Conservation (phyloP, 2,797 vertebrate species). For the Danio albolineatus region DNA sequence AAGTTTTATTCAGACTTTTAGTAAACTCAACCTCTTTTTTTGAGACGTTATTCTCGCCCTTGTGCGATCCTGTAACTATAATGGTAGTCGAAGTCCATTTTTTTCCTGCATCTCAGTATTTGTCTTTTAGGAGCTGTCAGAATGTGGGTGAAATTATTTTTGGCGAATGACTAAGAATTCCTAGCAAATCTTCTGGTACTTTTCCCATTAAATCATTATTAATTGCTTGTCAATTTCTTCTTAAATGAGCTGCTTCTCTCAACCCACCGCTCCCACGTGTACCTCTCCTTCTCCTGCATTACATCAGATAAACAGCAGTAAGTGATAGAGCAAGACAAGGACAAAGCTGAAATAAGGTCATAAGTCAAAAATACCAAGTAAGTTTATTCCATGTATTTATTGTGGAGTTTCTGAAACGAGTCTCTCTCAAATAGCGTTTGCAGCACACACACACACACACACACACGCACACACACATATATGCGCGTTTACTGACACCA, state of each 20-base stretch:
- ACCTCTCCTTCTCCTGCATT: no score
- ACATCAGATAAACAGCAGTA: no score
- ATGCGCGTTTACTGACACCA: no score
- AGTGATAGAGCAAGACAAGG: no score
- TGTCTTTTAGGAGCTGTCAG: background rate
- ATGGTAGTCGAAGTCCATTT: background rate
- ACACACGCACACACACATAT: no score
- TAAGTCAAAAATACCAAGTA: no score
- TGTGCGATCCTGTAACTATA: background rate
- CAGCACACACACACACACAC: no score
- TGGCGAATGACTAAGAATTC: constrained; percentile 22
- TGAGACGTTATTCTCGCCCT: background rate
- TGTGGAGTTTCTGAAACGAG: no score
- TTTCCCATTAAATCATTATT: constrained; percentile 14
- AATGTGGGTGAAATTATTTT: constrained; percentile 36
- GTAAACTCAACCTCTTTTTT: constrained; percentile 12
- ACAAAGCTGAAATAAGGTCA: no score
- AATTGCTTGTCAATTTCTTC: background rate
- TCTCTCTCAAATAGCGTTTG: no score
- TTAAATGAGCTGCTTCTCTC: constrained; percentile 5
- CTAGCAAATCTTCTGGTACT: constrained; percentile 33
- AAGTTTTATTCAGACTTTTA: constrained; percentile 20
- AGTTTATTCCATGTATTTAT: no score
- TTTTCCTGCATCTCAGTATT: constrained; percentile 6
- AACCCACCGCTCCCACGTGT: no score